Conservation (phyloP, 2,113 vertebrate genomes). For the Planiliza haematocheilus region DNA sequence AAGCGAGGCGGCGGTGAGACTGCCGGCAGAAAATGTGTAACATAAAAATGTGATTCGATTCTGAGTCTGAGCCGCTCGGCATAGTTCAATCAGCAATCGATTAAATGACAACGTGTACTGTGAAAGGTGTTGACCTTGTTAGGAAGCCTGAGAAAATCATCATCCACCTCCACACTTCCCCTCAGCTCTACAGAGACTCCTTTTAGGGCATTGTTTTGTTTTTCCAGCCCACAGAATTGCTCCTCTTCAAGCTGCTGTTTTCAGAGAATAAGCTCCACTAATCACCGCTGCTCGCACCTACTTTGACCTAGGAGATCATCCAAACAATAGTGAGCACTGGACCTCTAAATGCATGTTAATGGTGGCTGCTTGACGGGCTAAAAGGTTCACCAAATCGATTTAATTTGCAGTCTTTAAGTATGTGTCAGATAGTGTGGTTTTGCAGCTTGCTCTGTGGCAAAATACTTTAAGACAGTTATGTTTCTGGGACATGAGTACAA, state of each 20-base stretch:
- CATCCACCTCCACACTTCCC: background rate
- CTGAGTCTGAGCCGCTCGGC: background rate
- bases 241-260: conserved; percentile 2
- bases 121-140: conserved; percentile 2
- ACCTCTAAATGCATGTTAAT: no score
- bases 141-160: background rate
- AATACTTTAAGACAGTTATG: no score
- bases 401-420: no score
- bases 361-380: no score
- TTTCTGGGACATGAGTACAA: no score
- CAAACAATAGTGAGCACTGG: no score
- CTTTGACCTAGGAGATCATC: no score
- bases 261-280: background rate
- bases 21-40: background rate
- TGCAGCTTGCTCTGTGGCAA: no score
- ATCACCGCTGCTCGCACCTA: no score
- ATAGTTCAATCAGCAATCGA: background rate
- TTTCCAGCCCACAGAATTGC: background rate
- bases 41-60: background rate
- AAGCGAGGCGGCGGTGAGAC: conserved; percentile 4
- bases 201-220: conserved; percentile 2
- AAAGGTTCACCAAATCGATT: no score
- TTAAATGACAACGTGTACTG: background rate
- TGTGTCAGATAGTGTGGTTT: no score
- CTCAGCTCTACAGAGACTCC: background rate